Evolutionary conservation across 53 echinoderm and acorn worm species (phyloP), one percentile per base, ranked within the genome.

Genomic region (Zoroaster sp.): DNA sequence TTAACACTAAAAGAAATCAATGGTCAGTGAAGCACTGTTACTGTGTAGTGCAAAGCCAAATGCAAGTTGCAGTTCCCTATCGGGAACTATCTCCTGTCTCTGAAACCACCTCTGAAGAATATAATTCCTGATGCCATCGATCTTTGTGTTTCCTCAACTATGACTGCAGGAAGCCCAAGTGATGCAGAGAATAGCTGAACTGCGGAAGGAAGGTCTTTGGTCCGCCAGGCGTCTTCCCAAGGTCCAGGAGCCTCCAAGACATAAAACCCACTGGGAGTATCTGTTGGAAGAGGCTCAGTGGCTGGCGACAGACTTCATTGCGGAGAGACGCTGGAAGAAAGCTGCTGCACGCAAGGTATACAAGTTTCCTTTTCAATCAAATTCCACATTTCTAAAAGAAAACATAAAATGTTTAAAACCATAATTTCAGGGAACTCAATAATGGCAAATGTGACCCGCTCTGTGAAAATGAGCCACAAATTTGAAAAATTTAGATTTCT

Each of bases 231-330:
- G 98, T 30, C 94, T 98, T 28, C 98, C 98, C 34, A 95, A 92
- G 79, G 98, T 98, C 18, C 98, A 98, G 90, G 98, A 98, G 76
- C 98, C 98, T 17, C 98, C 98, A 5, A 86, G 98, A 40, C 89
- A 94, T 77, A 98, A 98, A 71, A 91, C 95, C 15, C 98, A 98
- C 70, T 98, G 98, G 98, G 98, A 98, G 67, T 98, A 95, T 88
- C 87, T 98, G 21, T 83, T 98, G 66, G 98, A 98, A 33, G 98
- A 98, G 54, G 95, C 95, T 90, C 98, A 98, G 88, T 98, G 98
- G 98, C 80, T 98, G 80, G 93, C 98, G 13, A 91, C 94, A 11
- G 98, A 98, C 83, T 98, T 98, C 53, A 87, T 93, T 34, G 94
- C 94, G 93, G 98, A 98, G 90, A 95, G 98, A 34, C 74, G 95